Conservation (phyloP, 2,113 vertebrate genomes). For the Hippoglossus stenolepis region DNA sequence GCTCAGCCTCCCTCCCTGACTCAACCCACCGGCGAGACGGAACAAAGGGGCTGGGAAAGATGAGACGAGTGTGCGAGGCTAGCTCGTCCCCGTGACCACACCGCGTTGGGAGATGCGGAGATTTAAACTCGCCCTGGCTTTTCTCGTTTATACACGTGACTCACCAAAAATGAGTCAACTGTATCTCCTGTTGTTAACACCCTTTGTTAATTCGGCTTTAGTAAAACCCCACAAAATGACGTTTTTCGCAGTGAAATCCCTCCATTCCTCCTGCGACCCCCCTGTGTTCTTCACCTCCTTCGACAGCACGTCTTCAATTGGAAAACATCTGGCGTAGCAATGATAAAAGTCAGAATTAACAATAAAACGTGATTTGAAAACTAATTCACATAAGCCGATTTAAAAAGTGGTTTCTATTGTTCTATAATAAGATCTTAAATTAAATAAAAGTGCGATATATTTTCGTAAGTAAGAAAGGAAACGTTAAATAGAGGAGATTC, state of each 20-base stretch:
- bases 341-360: background rate
- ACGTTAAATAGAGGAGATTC: background rate
- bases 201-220: background rate
- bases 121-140: background rate
- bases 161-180: background rate
- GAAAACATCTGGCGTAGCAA: background rate
- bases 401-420: accelerated
- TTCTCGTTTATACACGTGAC: background rate
- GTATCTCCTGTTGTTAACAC: accelerated
- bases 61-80: slow-evolving; percentile 37
- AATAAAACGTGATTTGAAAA: background rate
- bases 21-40: slow-evolving; percentile 73
- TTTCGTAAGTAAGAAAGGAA: accelerated
- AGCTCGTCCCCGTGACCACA: slow-evolving; percentile 10
- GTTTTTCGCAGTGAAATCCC: background rate
- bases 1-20: slow-evolving; percentile 62
- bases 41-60: slow-evolving; percentile 77
- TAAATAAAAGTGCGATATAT: accelerated
- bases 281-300: background rate
- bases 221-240: accelerated
- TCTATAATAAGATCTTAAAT: accelerated
- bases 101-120: background rate
- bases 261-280: background rate
- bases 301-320: accelerated
- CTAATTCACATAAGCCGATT: slow-evolving; percentile 4